Evolutionary conservation across 2,888 invertebrate species (phyloP).

Genomic region (Eupithecia subumbrata): DNA sequence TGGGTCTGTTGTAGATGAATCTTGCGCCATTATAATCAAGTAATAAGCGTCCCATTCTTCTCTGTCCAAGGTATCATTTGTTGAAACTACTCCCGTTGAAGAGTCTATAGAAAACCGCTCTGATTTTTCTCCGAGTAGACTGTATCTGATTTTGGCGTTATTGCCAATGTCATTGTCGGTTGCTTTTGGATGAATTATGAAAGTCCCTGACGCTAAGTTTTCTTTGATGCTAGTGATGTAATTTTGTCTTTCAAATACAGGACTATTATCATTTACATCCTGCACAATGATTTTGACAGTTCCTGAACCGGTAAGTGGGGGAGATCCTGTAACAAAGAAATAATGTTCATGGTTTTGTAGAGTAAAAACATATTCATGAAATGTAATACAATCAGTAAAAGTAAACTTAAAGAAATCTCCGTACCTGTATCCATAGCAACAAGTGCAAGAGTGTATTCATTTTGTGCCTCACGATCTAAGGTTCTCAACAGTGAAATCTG

Average conservation of each 20-base stretch:
- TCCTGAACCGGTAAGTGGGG: constrained; percentile 96
- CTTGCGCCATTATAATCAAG: constrained; percentile 93
- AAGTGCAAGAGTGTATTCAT: constrained; percentile 92
- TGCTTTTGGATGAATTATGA: constrained; percentile 91
- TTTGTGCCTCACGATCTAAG: constrained; percentile 92
- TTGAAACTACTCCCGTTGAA: constrained; percentile 90
- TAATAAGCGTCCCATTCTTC: constrained; percentile 91
- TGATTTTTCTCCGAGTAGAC: constrained; percentile 91
- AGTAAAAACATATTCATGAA: not conserved
- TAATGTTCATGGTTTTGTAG: not conserved
- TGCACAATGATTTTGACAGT: constrained; percentile 94
- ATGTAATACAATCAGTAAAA: not conserved
- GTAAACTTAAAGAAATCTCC: not conserved
- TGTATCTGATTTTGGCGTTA: constrained; percentile 94
- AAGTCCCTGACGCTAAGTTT: constrained; percentile 91
- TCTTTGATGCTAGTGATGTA: constrained; percentile 92
- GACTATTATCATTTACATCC: constrained; percentile 97
- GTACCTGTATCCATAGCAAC: constrained; percentile 98
- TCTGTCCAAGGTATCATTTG: constrained; percentile 89
- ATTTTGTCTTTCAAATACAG: constrained; percentile 92
- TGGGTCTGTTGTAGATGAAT: constrained; percentile 94
- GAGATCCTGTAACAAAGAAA: constrained; percentile 88
- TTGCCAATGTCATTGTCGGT: constrained; percentile 92
- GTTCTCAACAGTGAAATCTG: constrained; percentile 93
- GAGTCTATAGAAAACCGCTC: constrained; percentile 92